Conservation (phyloP, 2,113 vertebrate species). For the Ia io region DNA sequence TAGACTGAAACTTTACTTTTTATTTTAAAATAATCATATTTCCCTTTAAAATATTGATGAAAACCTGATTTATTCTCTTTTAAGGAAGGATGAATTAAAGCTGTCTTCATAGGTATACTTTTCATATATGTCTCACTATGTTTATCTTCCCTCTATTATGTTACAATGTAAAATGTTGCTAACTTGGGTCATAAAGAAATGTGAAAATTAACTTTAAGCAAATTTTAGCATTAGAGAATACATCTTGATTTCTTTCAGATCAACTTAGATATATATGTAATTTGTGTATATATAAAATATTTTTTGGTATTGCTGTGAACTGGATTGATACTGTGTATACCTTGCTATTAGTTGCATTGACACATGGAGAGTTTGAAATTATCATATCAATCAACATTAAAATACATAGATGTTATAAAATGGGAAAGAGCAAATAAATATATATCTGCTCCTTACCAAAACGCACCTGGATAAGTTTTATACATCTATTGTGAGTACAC, state of each 20-base stretch:
- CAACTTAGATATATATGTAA: neutral
- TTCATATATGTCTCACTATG: constrained; percentile 34
- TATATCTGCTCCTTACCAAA: constrained; percentile 11
- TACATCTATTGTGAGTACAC: constrained; percentile 5
- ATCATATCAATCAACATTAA: constrained; percentile 52
- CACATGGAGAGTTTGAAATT: neutral
- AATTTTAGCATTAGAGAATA: constrained; percentile 29
- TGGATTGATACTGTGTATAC: constrained; percentile 45
- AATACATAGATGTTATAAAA: constrained; percentile 29
- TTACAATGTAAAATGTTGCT: constrained; percentile 17
- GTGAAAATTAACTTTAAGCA: constrained; percentile 31
- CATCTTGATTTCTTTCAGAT: constrained; percentile 54
- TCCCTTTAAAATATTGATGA: constrained; percentile 13
- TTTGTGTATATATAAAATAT: neutral
- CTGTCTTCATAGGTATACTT: constrained; percentile 65
- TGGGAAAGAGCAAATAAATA: constrained; percentile 15
- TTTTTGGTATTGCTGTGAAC: constrained; percentile 34
- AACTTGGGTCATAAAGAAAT: neutral
- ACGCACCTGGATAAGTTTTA: constrained; percentile 33
- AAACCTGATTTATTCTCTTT: constrained; percentile 45
- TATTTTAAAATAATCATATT: constrained; percentile 52
- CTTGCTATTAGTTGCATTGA: constrained; percentile 52
- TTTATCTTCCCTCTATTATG: constrained; percentile 36
- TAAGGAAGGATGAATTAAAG: constrained; percentile 44
- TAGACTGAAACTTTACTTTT: constrained; percentile 29